Evolutionary conservation across 1,140 invertebrate genomes (phyloP), one percentile per base, ranked within the genome.

Genomic region (Berghia stephanieae): DNA sequence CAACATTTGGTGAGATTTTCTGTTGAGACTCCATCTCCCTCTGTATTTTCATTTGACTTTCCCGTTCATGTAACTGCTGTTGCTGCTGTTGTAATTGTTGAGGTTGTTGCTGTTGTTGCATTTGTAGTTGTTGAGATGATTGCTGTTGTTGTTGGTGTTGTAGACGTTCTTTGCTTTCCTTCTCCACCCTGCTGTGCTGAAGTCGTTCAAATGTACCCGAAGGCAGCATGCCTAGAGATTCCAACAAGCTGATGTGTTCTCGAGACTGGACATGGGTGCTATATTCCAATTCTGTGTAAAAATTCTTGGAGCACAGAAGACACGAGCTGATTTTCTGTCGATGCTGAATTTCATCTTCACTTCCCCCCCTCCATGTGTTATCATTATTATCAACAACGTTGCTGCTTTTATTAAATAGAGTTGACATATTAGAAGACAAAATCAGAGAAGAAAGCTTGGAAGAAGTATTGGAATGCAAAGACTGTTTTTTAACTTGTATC

Each of bases 171-270:
- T 75, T 18, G 1, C 8, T 3, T 27, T 52, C 27, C 31, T 71
- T 46, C 21, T 42, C 43, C 21, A 42, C 49, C 27, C 69, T 95
- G 27, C 94, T 95, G 36, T 96, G 91, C 89, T 98, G 96, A 85
- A 98, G 94, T 90, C 97, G 96, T 36, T 96, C 96, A 86, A 96
- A 98, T 40, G 96, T 96, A n/a, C 96, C 96, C 86, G 96, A 96
- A 0, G 97, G 96, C 77, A 99, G 88, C 90, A 98, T 98, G 93
- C 95, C 91, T 40, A 97, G 89, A 88, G 95, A 96, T 88, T 98
- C 97, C 52, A 99, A 91, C 84, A 95, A 94, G 93, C 96, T 96
- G 34, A 99, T 97, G 86, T 99, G 98, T 92, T 96, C 95, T 91
- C 98, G 98, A 42, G 96, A 98, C 49, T 97, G 92, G 52, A 99